These are phyloP conservation scores for Condylura cristata DNA, from an alignment of 2,113 vertebrate species.

Conservation along the genomic window DNA sequence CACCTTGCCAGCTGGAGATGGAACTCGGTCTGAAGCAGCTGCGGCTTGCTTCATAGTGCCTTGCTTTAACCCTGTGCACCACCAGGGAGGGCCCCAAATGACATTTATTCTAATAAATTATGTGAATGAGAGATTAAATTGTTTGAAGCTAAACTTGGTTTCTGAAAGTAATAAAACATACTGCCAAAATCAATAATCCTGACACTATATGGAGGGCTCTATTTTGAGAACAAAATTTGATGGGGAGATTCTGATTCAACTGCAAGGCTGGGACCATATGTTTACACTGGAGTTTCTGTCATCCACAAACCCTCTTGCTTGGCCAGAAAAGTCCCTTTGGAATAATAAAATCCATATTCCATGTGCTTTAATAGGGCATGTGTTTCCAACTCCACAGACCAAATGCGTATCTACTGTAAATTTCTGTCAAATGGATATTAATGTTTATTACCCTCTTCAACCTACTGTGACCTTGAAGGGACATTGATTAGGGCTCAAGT, in stretches of 20 bases:
- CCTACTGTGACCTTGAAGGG: neutral
- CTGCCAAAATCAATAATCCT: neutral
- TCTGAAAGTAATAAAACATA: neutral
- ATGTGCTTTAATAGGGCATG: neutral
- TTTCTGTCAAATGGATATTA: neutral
- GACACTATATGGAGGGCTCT: neutral
- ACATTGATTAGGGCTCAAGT: neutral
- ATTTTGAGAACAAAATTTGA: slow-evolving; percentile 5
- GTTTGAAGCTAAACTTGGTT: neutral
- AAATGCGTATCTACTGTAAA: neutral
- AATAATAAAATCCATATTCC: neutral
- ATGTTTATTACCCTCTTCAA: neutral
- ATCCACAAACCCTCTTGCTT: neutral
- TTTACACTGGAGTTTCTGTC: neutral
- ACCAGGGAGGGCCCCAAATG: no score
- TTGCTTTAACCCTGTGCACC: no score
- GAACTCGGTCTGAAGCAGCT: no score
- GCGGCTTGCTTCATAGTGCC: no score
- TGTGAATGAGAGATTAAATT: neutral
- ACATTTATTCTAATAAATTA: neutral
- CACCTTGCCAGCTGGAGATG: no score
- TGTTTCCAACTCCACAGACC: neutral
- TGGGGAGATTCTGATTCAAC: neutral
- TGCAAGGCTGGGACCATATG: neutral
- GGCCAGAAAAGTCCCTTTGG: neutral